Percentiles rank a stretch among this genome's conserved stretches.
phyloP scores from a whole-genome alignment of 2,113 vertebrate genomes.

The Shinisaurus crocodilurus region DNA sequence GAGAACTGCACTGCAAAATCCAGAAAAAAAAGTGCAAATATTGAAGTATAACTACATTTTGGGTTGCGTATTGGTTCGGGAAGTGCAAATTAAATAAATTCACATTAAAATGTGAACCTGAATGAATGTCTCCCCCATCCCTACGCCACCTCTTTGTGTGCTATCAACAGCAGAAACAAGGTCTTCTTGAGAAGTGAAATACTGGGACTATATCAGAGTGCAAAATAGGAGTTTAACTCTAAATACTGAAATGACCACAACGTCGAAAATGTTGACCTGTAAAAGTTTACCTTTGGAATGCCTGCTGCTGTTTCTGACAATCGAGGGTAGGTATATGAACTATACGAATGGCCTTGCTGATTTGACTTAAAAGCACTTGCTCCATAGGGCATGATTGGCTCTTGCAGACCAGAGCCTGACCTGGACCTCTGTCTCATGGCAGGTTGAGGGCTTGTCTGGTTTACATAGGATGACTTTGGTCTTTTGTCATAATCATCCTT shows the following conservation, averaged over 20 bases:
- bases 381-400: conserved; percentile 88
- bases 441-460: conserved; percentile 91
- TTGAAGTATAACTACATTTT: background rate
- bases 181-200: background rate
- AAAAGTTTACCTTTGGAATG: conserved; percentile 87
- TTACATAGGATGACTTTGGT: conserved; percentile 93
- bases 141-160: fast-evolving
- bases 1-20: background rate
- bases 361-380: conserved; percentile 89
- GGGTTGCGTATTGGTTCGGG: background rate
- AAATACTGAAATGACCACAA: background rate
- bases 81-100: background rate
- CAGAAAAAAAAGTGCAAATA: background rate
- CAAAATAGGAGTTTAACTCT: background rate
- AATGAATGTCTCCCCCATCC: fast-evolving
- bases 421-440: conserved; percentile 92
- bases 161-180: fast-evolving
- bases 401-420: conserved; percentile 95
- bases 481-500: conserved; percentile 92
- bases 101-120: fast-evolving
- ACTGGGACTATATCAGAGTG: background rate
- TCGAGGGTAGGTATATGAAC: conserved; percentile 97
- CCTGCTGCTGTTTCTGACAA: conserved; percentile 89
- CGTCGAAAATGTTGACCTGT: background rate
- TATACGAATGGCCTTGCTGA: conserved; percentile 91